Base-by-base conservation (phyloP, 2,797 vertebrate genomes). In the Fundulus diaphanus region DNA sequence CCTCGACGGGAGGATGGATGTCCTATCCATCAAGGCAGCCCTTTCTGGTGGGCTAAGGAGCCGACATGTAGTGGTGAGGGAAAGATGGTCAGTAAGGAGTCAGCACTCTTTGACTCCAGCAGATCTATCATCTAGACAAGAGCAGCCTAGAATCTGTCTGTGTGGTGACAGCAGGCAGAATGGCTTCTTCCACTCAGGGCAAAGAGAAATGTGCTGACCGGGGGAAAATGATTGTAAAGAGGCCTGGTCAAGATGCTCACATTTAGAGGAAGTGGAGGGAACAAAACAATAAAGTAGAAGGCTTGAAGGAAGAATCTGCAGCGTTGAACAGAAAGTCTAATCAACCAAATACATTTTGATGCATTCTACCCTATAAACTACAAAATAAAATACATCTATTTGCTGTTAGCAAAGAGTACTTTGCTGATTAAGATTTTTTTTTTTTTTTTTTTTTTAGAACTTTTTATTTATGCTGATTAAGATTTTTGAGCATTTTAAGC, bases 81-180 rank as follows among this genome's bases (percentile, higher is more conserved):
- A 94, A 91, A 87, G 91, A 78, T 89, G 91, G 94, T 93, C 93
- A 91, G 92, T 86, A 83, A 92, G 82, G 91, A 95, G 93, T 94
- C 94, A 94, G 93, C 94, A 95, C 85, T 94, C 92, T 93, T 81
- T 92, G 91, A 90, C 90, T 89, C 76, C 80, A 90, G 78, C 82
- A 93, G 90, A 96, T 96, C 92, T 90, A 95, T 96, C 95, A 95
- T 92, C 78, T 72, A 72, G 92, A 93, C 94, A 94, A 93, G 81
- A 86, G 87, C 78, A 86, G 89, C 81, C 87, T 84, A 92, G 86
- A 88, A 92, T 89, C 85, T 82, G 91, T 93, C 91, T 89, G 81
- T 40, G 82, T 59, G 76, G 84, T 90, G 92, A 93, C 91, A 91
- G 93, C 85, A 42, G 20, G 82, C 78, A 90, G 89, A 88, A 94